A percentile compares a stretch with the other conserved stretches of the same genome.
Conservation (phyloP, 2,113 vertebrate species). For the Paralichthys olivaceus region DNA sequence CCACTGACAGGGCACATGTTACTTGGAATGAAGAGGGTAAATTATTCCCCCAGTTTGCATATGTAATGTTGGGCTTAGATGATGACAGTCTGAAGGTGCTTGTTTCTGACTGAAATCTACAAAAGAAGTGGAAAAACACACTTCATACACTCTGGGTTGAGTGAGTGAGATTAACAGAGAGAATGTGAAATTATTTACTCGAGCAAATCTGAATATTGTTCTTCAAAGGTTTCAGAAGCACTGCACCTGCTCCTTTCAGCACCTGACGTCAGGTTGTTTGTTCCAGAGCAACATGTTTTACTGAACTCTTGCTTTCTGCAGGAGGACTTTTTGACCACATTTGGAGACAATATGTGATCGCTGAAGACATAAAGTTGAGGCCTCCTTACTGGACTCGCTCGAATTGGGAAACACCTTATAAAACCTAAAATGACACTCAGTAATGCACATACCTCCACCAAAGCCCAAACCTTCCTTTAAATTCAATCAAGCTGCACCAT, state of each 20-base stretch:
- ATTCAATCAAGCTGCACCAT: not conserved
- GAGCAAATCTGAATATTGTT: conserved; percentile 4
- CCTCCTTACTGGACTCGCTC: too few relatives aligned
- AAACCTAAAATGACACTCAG: not conserved
- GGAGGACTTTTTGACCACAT: not conserved
- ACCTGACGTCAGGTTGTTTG: not conserved
- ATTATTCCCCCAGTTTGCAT: conserved; percentile 49
- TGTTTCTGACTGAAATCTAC: conserved; percentile 34
- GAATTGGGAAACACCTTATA: not conserved
- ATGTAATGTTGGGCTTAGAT: conserved; percentile 29
- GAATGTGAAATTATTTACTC: not conserved
- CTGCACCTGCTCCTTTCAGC: conserved; percentile 8
- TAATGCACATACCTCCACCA: not conserved
- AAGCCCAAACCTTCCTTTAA: not conserved
- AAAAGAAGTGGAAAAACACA: conserved; percentile 20
- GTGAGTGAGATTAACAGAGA: conserved; percentile 4
- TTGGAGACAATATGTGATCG: too few relatives aligned
- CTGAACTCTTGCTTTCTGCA: conserved; percentile 4
- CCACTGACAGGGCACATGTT: conserved; percentile 66
- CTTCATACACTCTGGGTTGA: not conserved
- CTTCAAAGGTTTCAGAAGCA: not conserved
- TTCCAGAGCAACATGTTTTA: not conserved
- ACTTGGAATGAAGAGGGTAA: conserved; percentile 50
- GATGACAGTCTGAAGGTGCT: conserved; percentile 39
- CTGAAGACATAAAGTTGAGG: too few relatives aligned